A percentile compares a stretch with the other conserved stretches of the same genome.
phyloP scores from a whole-genome alignment of 2,113 vertebrate species.

The Sceloporus undulatus region DNA sequence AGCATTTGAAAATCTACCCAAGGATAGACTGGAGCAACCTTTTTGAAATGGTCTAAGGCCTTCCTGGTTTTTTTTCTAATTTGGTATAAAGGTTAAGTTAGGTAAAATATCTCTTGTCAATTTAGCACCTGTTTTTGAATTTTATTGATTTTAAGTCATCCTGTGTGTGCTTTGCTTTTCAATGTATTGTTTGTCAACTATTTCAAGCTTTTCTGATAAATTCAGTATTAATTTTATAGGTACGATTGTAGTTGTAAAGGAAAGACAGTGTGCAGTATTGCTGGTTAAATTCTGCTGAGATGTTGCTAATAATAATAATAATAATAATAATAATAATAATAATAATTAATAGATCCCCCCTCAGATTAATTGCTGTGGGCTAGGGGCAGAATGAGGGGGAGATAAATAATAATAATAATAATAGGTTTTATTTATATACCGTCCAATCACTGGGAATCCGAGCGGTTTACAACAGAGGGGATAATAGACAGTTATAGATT shows the following conservation, averaged over 20 bases:
- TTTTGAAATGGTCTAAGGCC: background rate
- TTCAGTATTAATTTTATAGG: background rate
- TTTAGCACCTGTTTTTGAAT: background rate
- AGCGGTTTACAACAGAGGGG: background rate
- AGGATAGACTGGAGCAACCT: background rate
- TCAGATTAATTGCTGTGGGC: background rate
- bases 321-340: too few species aligned
- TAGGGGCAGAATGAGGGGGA: background rate
- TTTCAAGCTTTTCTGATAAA: background rate
- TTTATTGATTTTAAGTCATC: background rate
- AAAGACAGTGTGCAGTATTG: background rate
- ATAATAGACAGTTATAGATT: too few species aligned
- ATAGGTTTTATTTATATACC: too few species aligned
- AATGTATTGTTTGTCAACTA: background rate
- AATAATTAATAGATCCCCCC: background rate
- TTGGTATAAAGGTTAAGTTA: background rate
- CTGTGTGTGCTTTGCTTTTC: background rate
- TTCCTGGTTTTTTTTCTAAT: background rate
- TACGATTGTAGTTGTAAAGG: background rate
- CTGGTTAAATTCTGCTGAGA: too few species aligned
- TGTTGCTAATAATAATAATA: background rate
- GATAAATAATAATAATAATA: too few species aligned
- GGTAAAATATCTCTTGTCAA: background rate
- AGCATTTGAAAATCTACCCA: background rate
- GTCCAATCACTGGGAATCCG: too few species aligned